A percentile compares a stretch with the other conserved stretches of the same genome.
These are phyloP conservation scores for Crocuta crocuta DNA, from an alignment of 2,113 vertebrate species.

Conservation along the genomic window DNA sequence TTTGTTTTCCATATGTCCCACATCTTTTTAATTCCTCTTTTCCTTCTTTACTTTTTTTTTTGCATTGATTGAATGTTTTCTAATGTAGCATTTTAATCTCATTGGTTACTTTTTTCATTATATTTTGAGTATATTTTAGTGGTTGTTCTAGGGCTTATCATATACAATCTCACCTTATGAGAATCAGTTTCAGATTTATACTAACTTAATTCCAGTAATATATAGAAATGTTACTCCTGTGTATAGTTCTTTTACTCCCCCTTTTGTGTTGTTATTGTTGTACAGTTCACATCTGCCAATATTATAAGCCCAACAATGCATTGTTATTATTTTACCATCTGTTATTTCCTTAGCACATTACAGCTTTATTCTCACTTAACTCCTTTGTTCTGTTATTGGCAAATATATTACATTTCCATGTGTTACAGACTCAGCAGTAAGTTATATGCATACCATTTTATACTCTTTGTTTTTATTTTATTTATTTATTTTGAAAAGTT, in stretches of 20 bases:
- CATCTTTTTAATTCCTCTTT: neutral
- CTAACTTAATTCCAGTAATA: neutral
- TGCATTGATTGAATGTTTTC: neutral
- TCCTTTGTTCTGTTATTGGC: neutral
- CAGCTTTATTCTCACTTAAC: neutral
- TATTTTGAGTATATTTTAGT: neutral
- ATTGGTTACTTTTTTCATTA: neutral
- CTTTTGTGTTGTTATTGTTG: neutral
- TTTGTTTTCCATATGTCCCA: neutral
- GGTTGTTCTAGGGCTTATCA: neutral
- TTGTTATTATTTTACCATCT: neutral
- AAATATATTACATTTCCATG: neutral
- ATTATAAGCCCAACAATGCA: neutral
- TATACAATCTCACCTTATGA: neutral
- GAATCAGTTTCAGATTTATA: constrained; percentile 4
- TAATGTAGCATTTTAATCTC: constrained; percentile 3
- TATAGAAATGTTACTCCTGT: neutral
- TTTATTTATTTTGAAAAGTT: too few relatives aligned
- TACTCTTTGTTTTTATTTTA: neutral
- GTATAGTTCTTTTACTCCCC: neutral
- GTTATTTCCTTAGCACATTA: neutral
- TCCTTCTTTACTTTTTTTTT: neutral
- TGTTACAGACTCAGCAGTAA: neutral
- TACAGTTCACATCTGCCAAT: neutral
- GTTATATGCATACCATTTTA: constrained; percentile 9